Conservation (phyloP, 2,888 invertebrate species). For the Leucophenga montana region DNA sequence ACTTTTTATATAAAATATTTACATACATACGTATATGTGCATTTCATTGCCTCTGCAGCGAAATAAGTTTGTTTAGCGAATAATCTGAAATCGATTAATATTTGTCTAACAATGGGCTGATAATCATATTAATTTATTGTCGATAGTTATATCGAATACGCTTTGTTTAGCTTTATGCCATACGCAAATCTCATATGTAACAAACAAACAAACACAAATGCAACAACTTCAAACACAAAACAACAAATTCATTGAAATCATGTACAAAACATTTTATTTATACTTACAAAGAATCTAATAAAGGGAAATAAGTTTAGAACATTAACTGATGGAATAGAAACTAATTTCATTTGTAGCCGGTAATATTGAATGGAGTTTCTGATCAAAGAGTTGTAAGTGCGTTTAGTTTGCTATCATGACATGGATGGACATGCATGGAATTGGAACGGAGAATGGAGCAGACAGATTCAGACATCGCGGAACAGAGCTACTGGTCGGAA, state of each 20-base stretch:
- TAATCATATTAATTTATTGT: neutral
- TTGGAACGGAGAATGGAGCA: no score
- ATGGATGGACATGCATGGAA: no score
- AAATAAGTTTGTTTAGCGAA: no score
- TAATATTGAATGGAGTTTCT: neutral
- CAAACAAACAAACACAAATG: neutral
- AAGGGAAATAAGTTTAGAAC: neutral
- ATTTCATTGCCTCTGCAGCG: neutral
- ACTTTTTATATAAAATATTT: neutral
- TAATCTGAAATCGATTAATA: no score
- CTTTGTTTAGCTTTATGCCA: slow-evolving; percentile 18
- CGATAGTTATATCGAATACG: neutral
- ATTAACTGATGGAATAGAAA: slow-evolving; percentile 1
- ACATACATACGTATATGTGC: neutral
- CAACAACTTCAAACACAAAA: neutral
- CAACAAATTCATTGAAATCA: slow-evolving; percentile 17
- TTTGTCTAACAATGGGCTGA: no score
- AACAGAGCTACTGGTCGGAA: no score
- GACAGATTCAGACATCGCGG: no score
- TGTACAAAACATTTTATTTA: slow-evolving; percentile 12
- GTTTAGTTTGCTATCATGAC: no score
- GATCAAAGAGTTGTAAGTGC: neutral
- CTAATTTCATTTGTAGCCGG: neutral
- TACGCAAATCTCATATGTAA: neutral
- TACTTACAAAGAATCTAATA: neutral